Percentiles rank a stretch among this genome's conserved stretches.
Evolutionary conservation across 1,140 invertebrate species (phyloP).

Genomic region (Magallana angulata): DNA sequence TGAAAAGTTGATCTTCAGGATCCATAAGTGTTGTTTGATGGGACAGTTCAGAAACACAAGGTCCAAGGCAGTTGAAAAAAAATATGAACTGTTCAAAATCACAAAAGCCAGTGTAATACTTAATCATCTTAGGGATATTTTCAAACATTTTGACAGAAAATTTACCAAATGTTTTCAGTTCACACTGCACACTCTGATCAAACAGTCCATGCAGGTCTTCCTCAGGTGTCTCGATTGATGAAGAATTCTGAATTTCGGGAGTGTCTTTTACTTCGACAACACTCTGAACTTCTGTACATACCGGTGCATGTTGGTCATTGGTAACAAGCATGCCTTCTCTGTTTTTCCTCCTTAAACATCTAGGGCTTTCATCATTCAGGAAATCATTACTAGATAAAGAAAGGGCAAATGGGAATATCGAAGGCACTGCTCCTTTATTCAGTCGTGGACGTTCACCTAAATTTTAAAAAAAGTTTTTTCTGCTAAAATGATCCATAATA

Average conservation of each 20-base stretch:
- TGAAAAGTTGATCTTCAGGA: slow-evolving; percentile 48
- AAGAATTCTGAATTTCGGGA: not conserved
- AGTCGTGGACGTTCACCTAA: not conserved
- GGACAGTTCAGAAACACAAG: not conserved
- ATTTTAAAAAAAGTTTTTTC: not conserved
- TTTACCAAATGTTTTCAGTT: slow-evolving; percentile 8
- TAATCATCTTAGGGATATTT: not conserved
- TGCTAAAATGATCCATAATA: not conserved
- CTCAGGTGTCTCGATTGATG: not conserved
- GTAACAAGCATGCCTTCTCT: not conserved
- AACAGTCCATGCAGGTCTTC: not conserved
- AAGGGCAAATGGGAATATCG: not conserved
- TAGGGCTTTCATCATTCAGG: not conserved
- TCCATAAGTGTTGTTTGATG: slow-evolving; percentile 9
- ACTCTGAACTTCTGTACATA: not conserved
- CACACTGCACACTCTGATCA: not conserved
- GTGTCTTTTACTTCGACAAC: not conserved
- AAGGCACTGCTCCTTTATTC: not conserved
- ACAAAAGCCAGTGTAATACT: slow-evolving; percentile 14
- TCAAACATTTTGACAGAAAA: slow-evolving; percentile 9
- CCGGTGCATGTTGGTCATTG: not conserved
- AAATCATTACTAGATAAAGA: not conserved
- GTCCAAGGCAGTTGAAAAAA: slow-evolving; percentile 37
- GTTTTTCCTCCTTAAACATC: not conserved
- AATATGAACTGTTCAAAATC: slow-evolving; percentile 54